Percentiles rank a stretch among this genome's conserved stretches.
Conservation (phyloP, 2,797 vertebrate species). For the Chloroceryle inda region DNA sequence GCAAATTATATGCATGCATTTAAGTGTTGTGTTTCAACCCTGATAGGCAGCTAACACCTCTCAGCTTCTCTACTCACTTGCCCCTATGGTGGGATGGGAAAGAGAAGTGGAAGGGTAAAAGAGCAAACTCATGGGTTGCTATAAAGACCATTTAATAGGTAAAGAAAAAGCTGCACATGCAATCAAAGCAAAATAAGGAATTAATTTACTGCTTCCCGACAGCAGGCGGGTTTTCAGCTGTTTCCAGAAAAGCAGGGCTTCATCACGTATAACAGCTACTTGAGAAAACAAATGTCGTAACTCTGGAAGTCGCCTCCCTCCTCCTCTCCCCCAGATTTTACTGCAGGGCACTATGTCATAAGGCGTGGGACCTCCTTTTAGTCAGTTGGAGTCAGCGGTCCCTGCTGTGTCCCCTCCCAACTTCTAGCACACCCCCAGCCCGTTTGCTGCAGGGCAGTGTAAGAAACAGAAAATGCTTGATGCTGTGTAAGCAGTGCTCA, state of each 20-base stretch:
- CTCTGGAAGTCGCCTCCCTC: not conserved
- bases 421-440: not conserved
- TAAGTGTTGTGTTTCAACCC: not conserved
- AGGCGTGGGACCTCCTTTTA: not conserved
- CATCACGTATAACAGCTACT: no score
- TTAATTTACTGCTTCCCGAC: not conserved
- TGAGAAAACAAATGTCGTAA: not conserved
- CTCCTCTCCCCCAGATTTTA: not conserved
- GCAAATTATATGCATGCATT: not conserved
- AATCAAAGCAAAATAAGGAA: not conserved
- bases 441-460: not conserved
- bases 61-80: fast-evolving
- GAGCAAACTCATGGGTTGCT: no score
- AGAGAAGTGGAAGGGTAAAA: not conserved
- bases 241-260: no score
- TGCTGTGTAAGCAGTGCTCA: not conserved
- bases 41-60: not conserved
- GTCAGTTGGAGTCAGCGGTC: not conserved
- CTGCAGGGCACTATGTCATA: not conserved
- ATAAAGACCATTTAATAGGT: no score
- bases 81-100: not conserved
- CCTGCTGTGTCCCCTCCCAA: not conserved
- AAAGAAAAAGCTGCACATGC: no score
- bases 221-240: not conserved
- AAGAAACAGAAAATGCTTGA: not conserved